Conservation (phyloP, 1,140 invertebrate species). For the Cherax quadricarinatus region DNA sequence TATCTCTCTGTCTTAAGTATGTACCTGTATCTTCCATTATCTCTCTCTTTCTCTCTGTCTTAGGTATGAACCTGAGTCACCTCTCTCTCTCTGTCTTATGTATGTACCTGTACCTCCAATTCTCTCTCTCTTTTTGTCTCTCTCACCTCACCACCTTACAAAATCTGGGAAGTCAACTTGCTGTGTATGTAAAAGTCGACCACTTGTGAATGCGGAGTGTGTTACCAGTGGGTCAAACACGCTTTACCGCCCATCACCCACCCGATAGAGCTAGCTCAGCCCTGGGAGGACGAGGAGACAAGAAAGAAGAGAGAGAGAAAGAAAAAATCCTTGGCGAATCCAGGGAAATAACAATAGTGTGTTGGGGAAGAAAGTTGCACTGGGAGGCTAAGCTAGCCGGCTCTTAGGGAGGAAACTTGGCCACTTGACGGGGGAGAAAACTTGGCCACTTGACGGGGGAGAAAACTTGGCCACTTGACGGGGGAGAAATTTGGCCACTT, state of each 20-base stretch:
- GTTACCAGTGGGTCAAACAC: not conserved
- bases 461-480: no score
- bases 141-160: not conserved
- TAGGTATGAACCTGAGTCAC: no score
- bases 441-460: no score
- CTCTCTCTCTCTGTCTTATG: not conserved
- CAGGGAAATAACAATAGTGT: not conserved
- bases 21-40: slow-evolving; percentile 25
- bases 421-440: not conserved
- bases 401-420: not conserved
- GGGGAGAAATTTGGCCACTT: no score
- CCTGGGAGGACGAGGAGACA: not conserved
- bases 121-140: not conserved
- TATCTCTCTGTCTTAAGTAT: no score
- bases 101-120: not conserved
- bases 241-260: not conserved
- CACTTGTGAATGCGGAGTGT: not conserved
- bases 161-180: not conserved
- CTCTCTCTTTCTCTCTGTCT: no score
- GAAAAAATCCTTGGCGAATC: not conserved
- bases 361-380: not conserved
- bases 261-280: not conserved
- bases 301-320: no score
- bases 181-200: not conserved
- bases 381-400: not conserved